phyloP scores from a whole-genome alignment of 2,888 invertebrate species.

The Nebria salina region DNA sequence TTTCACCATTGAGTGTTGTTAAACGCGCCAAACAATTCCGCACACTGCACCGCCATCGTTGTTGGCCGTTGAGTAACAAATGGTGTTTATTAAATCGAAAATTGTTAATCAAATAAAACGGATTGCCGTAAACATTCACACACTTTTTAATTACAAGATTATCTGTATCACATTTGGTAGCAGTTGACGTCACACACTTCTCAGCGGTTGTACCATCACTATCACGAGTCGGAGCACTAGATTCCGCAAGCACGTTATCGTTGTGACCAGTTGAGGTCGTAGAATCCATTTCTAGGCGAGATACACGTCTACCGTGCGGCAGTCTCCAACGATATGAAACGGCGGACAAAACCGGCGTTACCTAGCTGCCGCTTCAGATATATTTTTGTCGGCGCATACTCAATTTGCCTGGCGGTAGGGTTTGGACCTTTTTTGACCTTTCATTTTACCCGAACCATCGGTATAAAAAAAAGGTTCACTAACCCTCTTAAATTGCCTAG shows the following conservation, averaged over 20 bases:
- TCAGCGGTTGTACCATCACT: background rate
- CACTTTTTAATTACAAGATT: background rate
- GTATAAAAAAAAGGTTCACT: no score
- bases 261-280: background rate
- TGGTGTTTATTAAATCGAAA: background rate
- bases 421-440: no score
- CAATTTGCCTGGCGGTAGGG: no score
- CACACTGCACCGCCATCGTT: background rate
- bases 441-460: no score
- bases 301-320: background rate
- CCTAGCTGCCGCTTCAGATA: background rate
- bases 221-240: background rate
- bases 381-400: no score
- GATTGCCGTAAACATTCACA: background rate
- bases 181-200: no score
- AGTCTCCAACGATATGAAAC: conserved; percentile 1
- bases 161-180: background rate
- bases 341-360: background rate
- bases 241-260: background rate
- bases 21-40: background rate
- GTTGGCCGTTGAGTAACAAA: background rate
- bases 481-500: no score
- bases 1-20: background rate
- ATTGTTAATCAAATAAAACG: background rate
- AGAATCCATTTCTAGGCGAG: background rate